Evolutionary conservation across 2,113 vertebrate genomes (phyloP), one percentile per base, ranked within the genome.

Genomic region (Sphaerodactylus townsendi): DNA sequence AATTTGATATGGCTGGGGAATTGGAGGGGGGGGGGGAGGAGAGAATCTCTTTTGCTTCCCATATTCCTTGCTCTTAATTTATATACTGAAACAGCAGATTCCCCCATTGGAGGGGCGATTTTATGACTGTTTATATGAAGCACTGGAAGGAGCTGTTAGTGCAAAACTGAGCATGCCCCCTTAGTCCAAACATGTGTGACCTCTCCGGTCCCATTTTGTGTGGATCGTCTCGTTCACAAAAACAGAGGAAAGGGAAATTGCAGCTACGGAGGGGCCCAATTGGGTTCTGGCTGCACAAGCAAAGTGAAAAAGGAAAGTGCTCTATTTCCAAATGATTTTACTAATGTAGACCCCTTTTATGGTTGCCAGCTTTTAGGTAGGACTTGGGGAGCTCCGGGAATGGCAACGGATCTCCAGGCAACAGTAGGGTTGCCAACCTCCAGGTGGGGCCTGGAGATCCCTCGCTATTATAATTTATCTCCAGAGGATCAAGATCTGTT

Each of bases 61-160:
- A 83, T 86, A 86, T 68, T 73, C 82, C 76, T 88, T 87, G 81
- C 78, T 77, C 76, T 77, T 89, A 84, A 71, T 92, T 88, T 85
- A 68, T 44, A 69, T 37, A 66, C 68, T 80, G 71, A 70, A 11
- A 48, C 74, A 90, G 83, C 70, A 68, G 4, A 41, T 79, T 9
- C 65, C 65, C 77, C 53, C 59, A 21, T 79, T 85, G 86, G 87
- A 76, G 28, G 68, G 33, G 72, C 41, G 1, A 56, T 69, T 87
- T 88, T 81, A 82, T 44, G 39, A 83, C 41, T 92, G 83, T 93
- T 92, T 90, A 76, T 85, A 86, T 64, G n/a, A 0, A 10, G 10
- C 30, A 68, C 28, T 85, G 74, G 53, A 88, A 91, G 77, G 73
- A 79, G 72, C 69, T 69, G 79, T 80, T 70, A 0, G 0, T 30